Base-by-base conservation (phyloP, 2,888 invertebrate genomes). In the Lamellibrachia columna region DNA sequence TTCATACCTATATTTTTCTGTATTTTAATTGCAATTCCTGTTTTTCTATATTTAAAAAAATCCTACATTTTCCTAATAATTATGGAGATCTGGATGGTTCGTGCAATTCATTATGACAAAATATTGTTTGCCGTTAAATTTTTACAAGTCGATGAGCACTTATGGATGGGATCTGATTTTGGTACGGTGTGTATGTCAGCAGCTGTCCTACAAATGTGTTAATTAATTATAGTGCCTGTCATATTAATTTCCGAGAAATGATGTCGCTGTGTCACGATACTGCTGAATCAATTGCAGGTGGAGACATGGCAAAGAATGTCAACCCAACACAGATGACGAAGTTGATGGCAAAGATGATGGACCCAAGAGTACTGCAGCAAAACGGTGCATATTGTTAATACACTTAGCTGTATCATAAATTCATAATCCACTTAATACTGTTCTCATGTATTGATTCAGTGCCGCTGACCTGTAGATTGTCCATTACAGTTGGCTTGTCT, bases 291-390 rank as follows among this genome's bases (percentile, higher is more conserved):
- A 22, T 91, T 92, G 11, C 93, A 97, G 98, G 99, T 93, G 99
- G 99, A 90, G 99, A 99, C 96, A 99, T 99, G 98, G 98, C 98
- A 4, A 99, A 99, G 97, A 99, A 99, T 97, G 99, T 99, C 0
- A 99, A 99, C 97, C 99, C 98, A 94, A 98, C 98, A 75, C 99
- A 99, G 97, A 99, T 99, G 99, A 98, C 99, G 0, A 99, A 99
- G 97, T 97, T 99, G 11, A 99, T 99, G 99, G 99, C 99, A 7
- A 99, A 98, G 97, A 99, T 99, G 99, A 99, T 99, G 98, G 99
- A 99, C 97, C 99, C 99, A 0, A 97, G 99, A 93, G 98, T 99
- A 94, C 97, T 99, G 92, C 99, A 99, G 95, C 99, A 99, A 96
- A 98, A 98, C 98, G 98, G 98, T 97, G 94, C 93, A 96, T 94